Evolutionary conservation across 2,888 invertebrate genomes (phyloP).

Genomic region (Mythimna lalbum): DNA sequence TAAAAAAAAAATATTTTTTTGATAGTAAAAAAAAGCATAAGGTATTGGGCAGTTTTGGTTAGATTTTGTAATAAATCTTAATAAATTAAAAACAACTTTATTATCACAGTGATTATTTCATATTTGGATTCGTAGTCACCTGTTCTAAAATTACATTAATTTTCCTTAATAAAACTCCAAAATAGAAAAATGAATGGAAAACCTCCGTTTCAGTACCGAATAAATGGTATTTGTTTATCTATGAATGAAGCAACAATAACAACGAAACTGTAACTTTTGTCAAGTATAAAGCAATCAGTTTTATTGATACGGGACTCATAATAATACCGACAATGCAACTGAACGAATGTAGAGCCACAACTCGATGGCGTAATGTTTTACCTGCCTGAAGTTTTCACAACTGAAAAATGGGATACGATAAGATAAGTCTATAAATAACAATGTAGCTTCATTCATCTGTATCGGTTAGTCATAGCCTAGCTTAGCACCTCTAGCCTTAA

Average conservation of each 20-base stretch:
- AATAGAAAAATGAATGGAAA: not conserved
- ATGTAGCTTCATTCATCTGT: not conserved
- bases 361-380: constrained; percentile 6
- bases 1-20: too few species aligned
- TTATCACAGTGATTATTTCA: not conserved
- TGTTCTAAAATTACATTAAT: not conserved
- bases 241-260: constrained; percentile 19
- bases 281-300: constrained; percentile 19
- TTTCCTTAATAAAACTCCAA: not conserved
- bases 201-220: not conserved
- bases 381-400: constrained; percentile 30
- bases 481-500: not conserved
- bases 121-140: not conserved
- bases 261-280: not conserved
- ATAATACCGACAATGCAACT: constrained; percentile 31
- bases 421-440: constrained; percentile 18
- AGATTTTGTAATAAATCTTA: not conserved
- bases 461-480: not conserved
- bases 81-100: not conserved
- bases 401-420: constrained; percentile 17
- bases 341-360: constrained; percentile 7
- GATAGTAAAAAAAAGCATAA: too few species aligned
- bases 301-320: constrained; percentile 46
- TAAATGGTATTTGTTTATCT: constrained; percentile 9
- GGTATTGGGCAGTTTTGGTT: not conserved